Evolutionary conservation across 2,113 vertebrate genomes (phyloP).

Genomic region (Oxygymnocypris stewartii): DNA sequence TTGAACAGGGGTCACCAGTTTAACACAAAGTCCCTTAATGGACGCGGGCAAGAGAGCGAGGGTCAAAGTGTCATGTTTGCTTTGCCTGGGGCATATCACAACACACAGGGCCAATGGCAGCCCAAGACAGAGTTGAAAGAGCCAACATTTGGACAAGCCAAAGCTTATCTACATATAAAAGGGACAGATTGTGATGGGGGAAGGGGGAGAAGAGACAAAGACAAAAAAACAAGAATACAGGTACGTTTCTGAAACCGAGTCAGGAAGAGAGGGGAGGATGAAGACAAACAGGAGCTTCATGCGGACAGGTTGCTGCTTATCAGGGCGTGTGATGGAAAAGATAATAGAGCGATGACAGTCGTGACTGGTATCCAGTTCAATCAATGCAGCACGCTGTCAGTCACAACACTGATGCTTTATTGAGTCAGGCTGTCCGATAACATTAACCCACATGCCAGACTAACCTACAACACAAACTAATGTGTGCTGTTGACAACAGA

Average conservation of each 20-base stretch:
- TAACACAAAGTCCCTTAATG: constrained; percentile 71
- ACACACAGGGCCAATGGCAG: constrained; percentile 67
- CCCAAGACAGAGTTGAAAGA: constrained; percentile 55
- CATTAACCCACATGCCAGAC: constrained; percentile 34
- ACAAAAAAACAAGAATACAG: constrained; percentile 18
- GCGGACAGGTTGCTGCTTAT: constrained; percentile 47
- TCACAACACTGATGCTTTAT: constrained; percentile 45
- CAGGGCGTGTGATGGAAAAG: constrained; percentile 39
- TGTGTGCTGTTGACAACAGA: constrained; percentile 23
- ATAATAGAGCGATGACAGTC: constrained; percentile 52
- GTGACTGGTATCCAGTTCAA: constrained; percentile 51
- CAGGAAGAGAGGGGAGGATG: constrained; percentile 35
- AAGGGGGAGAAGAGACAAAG: constrained; percentile 51
- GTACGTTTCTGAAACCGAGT: background rate
- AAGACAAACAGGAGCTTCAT: constrained; percentile 42
- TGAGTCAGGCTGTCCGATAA: constrained; percentile 25
- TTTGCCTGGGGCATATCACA: constrained; percentile 72
- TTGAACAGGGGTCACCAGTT: no score
- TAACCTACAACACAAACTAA: constrained; percentile 21
- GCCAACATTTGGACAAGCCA: constrained; percentile 48
- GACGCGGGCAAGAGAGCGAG: constrained; percentile 54
- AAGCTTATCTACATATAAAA: constrained; percentile 53
- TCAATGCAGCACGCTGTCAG: constrained; percentile 48
- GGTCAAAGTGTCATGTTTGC: constrained; percentile 78
- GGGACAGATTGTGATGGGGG: constrained; percentile 50